phyloP scores from a whole-genome alignment of 2,113 vertebrate species.

The Macroglossus sobrinus region DNA sequence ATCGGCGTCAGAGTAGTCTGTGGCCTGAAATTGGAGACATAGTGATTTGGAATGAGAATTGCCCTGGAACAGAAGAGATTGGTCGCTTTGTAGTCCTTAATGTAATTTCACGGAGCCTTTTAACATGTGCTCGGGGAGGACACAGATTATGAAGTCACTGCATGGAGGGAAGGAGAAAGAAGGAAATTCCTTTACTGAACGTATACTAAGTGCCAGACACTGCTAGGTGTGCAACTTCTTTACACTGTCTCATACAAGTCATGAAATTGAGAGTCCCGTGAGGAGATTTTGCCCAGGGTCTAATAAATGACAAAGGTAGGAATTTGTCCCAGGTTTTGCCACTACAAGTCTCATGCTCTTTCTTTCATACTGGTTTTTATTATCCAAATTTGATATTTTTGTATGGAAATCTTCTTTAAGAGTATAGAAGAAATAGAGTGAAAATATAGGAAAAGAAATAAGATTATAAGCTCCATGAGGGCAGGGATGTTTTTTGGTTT shows the following conservation, averaged over 20 bases:
- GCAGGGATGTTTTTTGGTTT: not conserved
- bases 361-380: not conserved
- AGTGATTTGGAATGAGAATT: not conserved
- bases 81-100: not conserved
- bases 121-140: not conserved
- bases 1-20: not conserved
- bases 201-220: not conserved
- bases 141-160: not conserved
- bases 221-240: not conserved
- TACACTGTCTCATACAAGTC: not conserved
- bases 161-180: not conserved
- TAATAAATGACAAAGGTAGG: not conserved
- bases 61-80: not conserved
- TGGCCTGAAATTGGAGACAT: not conserved
- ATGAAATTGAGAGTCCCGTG: not conserved
- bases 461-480: not conserved
- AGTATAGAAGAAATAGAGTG: not conserved
- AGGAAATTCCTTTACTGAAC: not conserved
- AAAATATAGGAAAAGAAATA: not conserved
- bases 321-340: not conserved
- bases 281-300: not conserved
- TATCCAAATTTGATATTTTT: not conserved
- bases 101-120: not conserved
- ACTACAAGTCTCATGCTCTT: not conserved
- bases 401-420: not conserved